A percentile compares a stretch with the other conserved stretches of the same genome.
These are phyloP conservation scores for Theocolax elegans DNA, from an alignment of 1,140 invertebrate species.

Conservation along the genomic window DNA sequence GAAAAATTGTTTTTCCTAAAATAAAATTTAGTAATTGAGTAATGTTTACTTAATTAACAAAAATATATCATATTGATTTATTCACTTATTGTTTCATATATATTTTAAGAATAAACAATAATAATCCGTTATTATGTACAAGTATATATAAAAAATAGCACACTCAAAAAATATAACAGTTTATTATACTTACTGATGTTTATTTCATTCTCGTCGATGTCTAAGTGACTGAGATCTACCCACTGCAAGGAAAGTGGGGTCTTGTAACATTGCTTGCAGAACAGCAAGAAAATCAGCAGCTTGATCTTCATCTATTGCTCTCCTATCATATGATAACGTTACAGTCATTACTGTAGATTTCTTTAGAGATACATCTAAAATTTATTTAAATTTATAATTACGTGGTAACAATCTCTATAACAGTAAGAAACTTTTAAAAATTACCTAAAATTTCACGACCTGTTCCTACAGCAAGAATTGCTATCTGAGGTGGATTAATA, in stretches of 20 bases:
- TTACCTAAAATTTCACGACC: conserved; percentile 59
- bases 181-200: conserved; percentile 1
- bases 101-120: no score
- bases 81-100: no score
- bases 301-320: conserved; percentile 74
- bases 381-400: neutral
- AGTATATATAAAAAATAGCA: no score
- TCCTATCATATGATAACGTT: conserved; percentile 76
- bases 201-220: conserved; percentile 49
- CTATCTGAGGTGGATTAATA: conserved; percentile 65
- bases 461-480: conserved; percentile 82
- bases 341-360: conserved; percentile 67
- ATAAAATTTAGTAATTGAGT: neutral
- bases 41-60: neutral
- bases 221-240: conserved; percentile 54
- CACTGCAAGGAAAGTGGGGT: conserved; percentile 60
- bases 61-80: conserved; percentile 1
- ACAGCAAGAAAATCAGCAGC: conserved; percentile 75
- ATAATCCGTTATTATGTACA: no score
- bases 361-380: conserved; percentile 52
- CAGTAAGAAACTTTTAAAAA: neutral
- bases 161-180: no score
- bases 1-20: conserved; percentile 5
- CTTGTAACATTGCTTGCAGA: conserved; percentile 72
- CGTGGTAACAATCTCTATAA: conserved; percentile 15